Evolutionary conservation across 2,888 invertebrate species (phyloP), one percentile per base, ranked within the genome.

Genomic region (Brenthis daphne): DNA sequence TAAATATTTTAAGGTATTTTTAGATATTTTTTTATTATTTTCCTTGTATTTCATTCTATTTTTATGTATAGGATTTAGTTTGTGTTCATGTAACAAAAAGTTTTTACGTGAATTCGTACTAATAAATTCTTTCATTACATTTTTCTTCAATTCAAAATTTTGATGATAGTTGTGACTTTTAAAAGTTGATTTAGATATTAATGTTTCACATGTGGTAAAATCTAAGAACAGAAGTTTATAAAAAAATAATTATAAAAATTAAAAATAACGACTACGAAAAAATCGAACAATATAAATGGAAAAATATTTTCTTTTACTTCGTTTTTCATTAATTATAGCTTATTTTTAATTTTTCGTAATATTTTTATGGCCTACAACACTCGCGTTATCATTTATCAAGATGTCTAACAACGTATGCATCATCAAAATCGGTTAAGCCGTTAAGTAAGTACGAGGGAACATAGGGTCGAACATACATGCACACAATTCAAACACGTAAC

Each of bases 21-120:
- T 58, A 37, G 12, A 13, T 20, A 16, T 68, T 57, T 53, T 53
- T 3, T 24, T 29, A 33, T 43, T 8, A 29, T 58, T 65, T 48
- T 43, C 1, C 12, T 55, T 55, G 13, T 56, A 12, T 20, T 20
- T 16, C 6, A 13, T 1, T 60, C 16, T 20, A 33, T 20, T 60
- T 50, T 61, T 16, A 53, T 16, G 55, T 14, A 24, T 43, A 54
- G 47, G 37, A 54, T 48, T 54, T 24, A 47, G 33, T 20, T 48
- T 48, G 29, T 51, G 51, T 48, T 73, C 71, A 16, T 68, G 53
- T 16, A 74, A 37, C 13, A 64, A 43, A 68, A 85, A 84, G 66
- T 86, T 84, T 20, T 85, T 77, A 73, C 61, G 79, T 3, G 86
- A 85, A 61, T 77, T 72, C 63, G 80, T 82, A 48, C 55, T 71